Base-by-base conservation (phyloP, 1,140 invertebrate genomes). In the Pseudoatta argentina region DNA sequence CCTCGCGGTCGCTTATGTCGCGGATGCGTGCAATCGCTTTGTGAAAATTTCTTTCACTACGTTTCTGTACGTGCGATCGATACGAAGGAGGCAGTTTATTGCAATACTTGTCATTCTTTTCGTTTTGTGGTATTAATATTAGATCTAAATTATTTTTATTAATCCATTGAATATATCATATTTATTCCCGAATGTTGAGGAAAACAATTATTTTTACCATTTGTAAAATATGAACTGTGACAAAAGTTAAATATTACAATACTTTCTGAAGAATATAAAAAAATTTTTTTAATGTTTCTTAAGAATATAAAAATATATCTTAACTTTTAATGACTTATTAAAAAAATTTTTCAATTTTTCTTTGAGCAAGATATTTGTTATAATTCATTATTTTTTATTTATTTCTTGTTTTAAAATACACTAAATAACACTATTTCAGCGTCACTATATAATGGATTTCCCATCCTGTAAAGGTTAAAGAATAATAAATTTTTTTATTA, bases 11-110 rank as follows among this genome's bases (percentile, higher is more conserved):
- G 51, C 59, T 18, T 34, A 14, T 55, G 27, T 10, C 18, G 21
- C 24, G 44, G 18, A 24, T 27, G 16, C 24, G 10, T 61, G 24
- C 66, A 18, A 16, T 48, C 39, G 53, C 39, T 64, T 21, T 61
- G 27, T 79, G 86, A 86, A 88, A 75, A 64, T 79, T 75, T 75
- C 24, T 73, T 77, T 69, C 39, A 18, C 55, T 24, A 24, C 39
- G 39, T 59, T 66, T 30, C 12, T 7, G 6, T n/a, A 55, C 10
- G 14, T 18, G 27, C 14, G 30, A 48, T 44, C 12, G n/a, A 59
- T 76, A 51, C 14, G 30, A 57, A 69, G 21, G 16, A 44, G 6
- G 27, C 2, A 67, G 48, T 7, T 21, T 82, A 18, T 12, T 7
- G 10, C 27, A 10, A 18, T 48, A 59, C 14, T 24, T 39, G 14